Percentiles rank a stretch among this genome's conserved stretches.
Evolutionary conservation across 2,888 invertebrate genomes (phyloP).

Genomic region (Idaea dimidiata): DNA sequence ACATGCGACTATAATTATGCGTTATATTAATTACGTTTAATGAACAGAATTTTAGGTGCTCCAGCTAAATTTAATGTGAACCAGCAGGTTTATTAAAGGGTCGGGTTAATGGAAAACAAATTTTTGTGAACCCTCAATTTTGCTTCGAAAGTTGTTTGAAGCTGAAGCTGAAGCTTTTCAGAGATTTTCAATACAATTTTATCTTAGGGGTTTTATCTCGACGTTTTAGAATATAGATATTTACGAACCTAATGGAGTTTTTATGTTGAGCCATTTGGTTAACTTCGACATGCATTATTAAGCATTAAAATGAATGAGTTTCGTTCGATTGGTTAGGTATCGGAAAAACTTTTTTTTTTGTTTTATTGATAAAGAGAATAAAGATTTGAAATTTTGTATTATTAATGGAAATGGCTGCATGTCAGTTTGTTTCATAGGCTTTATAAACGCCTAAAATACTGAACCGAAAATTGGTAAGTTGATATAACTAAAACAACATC

Average conservation of each 20-base stretch:
- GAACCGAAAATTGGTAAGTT: too few relatives aligned
- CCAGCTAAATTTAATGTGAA: conserved; percentile 10
- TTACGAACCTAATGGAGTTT: neutral
- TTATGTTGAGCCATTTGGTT: neutral
- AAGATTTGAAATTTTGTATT: too few relatives aligned
- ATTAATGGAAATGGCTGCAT: too few relatives aligned
- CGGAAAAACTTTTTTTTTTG: neutral
- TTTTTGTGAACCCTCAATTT: conserved; percentile 1
- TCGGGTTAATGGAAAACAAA: conserved; percentile 5
- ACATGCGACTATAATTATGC: conserved; percentile 30
- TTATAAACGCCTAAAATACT: too few relatives aligned
- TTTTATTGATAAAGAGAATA: neutral
- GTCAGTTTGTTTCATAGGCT: too few relatives aligned
- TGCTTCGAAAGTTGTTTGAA: neutral
- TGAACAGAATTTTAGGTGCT: conserved; percentile 22
- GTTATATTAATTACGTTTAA: conserved; percentile 35
- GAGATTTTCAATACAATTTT: neutral
- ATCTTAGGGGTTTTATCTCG: neutral
- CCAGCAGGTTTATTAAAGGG: conserved; percentile 16
- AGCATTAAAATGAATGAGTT: neutral
- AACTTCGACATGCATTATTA: neutral
- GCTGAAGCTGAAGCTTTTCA: too few relatives aligned
- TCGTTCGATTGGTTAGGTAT: neutral
- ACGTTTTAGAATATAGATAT: neutral
- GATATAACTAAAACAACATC: too few relatives aligned